Evolutionary conservation across 2,113 vertebrate genomes (phyloP).

Genomic region (Peromyscus leucopus): DNA sequence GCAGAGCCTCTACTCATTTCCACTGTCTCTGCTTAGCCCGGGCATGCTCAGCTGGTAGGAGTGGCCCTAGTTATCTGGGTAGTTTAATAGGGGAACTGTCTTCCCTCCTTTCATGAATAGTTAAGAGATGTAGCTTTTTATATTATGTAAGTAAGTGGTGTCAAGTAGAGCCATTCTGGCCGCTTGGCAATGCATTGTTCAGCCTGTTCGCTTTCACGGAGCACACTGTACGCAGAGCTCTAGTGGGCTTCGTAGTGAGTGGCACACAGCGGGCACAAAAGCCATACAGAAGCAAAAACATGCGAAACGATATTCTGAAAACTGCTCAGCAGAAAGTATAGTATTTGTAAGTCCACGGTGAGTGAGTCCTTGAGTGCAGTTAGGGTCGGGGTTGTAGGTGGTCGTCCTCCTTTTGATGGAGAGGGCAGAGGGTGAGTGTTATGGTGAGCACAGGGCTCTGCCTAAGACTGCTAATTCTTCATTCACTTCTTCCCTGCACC

Average conservation of each 20-base stretch:
- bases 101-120: background rate
- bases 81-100: constrained; percentile 4
- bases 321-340: background rate
- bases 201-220: background rate
- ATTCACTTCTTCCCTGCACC: background rate
- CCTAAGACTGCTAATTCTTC: background rate
- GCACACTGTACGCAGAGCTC: background rate
- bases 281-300: constrained; percentile 1
- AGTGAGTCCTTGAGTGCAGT: background rate
- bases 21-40: background rate
- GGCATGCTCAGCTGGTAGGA: background rate
- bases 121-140: background rate
- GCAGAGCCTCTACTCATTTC: background rate
- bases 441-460: background rate
- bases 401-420: background rate
- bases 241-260: background rate
- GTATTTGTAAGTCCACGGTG: background rate
- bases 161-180: background rate
- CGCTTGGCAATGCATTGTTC: background rate
- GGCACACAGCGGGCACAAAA: background rate
- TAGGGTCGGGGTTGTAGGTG: background rate
- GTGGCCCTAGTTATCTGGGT: background rate
- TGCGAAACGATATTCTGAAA: background rate
- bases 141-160: background rate
- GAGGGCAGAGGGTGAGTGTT: background rate